A percentile compares a stretch with the other conserved stretches of the same genome.
Evolutionary conservation across 1,140 invertebrate genomes (phyloP).

Genomic region (Propsilocerus akamusi): DNA sequence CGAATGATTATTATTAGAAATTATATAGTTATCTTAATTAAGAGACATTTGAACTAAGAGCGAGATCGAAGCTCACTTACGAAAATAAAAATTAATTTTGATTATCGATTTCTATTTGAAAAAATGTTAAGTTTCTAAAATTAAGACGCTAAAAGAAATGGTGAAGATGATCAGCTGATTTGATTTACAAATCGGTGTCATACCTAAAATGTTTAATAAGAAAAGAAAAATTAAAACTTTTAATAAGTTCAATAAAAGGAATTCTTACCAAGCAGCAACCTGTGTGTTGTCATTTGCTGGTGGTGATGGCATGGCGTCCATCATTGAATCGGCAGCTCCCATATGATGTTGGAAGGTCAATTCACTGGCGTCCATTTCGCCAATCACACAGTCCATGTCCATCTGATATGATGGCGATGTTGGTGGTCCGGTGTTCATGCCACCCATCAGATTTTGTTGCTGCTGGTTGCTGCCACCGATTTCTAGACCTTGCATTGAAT

Average conservation of each 20-base stretch:
- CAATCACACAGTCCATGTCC: conserved; percentile 71
- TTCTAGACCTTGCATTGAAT: conserved; percentile 87
- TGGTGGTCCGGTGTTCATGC: conserved; percentile 43
- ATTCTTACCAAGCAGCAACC: conserved; percentile 81
- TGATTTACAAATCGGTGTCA: conserved; percentile 75
- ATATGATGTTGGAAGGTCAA: conserved; percentile 49
- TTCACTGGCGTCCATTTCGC: conserved; percentile 47
- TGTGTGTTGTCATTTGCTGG: conserved; percentile 80
- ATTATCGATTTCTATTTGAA: neutral
- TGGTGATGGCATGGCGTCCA: conserved; percentile 67
- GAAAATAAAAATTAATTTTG: neutral
- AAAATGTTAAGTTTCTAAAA: neutral
- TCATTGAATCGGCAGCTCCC: conserved; percentile 15
- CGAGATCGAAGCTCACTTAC: neutral
- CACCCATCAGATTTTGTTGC: conserved; percentile 25
- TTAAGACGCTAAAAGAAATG: conserved; percentile 1
- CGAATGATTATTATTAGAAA: no score
- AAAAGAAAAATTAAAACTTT: no score
- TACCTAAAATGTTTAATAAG: no score
- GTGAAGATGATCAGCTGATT: neutral
- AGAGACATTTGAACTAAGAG: neutral
- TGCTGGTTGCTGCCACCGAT: conserved; percentile 45
- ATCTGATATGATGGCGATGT: conserved; percentile 26
- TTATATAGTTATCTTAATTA: neutral
- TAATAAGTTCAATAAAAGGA: no score